Evolutionary conservation across 1,140 invertebrate species (phyloP).

Genomic region (Pachypsylla venusta): DNA sequence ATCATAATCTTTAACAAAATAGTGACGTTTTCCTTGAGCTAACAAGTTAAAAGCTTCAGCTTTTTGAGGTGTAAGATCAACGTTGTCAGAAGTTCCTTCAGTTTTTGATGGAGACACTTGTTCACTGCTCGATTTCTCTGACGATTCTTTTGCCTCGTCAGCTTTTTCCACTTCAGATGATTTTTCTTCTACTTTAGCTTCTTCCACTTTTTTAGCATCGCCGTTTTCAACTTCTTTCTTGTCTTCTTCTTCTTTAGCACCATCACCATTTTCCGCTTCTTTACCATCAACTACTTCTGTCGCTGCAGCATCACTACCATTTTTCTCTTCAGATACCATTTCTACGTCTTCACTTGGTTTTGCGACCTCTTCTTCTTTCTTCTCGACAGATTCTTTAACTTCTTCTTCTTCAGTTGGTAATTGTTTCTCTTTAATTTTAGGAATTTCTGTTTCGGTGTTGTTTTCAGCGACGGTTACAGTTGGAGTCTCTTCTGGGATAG

Average conservation of each 20-base stretch:
- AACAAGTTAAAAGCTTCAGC: slow-evolving; percentile 1
- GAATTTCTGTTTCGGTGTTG: too few species aligned
- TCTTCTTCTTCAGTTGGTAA: not conserved
- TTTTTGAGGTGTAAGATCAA: slow-evolving; percentile 7
- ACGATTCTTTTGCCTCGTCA: not conserved
- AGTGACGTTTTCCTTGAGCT: slow-evolving; percentile 22
- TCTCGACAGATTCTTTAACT: not conserved
- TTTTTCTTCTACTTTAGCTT: slow-evolving; percentile 1
- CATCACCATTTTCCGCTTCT: not conserved
- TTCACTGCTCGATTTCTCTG: not conserved
- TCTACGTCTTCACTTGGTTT: slow-evolving; percentile 7
- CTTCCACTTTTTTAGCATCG: slow-evolving; percentile 5
- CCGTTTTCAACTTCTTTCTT: slow-evolving; percentile 15
- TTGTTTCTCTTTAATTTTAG: not conserved
- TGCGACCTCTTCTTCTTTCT: too few species aligned
- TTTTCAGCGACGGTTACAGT: not conserved
- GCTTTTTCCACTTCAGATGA: not conserved
- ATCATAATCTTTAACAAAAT: slow-evolving; percentile 61
- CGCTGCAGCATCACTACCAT: not conserved
- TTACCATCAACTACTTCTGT: not conserved
- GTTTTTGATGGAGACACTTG: not conserved
- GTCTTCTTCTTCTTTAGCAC: not conserved
- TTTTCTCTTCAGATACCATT: not conserved
- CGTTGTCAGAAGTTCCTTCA: not conserved
- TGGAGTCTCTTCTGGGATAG: not conserved